Base-by-base conservation (phyloP, 2,888 invertebrate genomes). In the Halocaridina rubra region DNA sequence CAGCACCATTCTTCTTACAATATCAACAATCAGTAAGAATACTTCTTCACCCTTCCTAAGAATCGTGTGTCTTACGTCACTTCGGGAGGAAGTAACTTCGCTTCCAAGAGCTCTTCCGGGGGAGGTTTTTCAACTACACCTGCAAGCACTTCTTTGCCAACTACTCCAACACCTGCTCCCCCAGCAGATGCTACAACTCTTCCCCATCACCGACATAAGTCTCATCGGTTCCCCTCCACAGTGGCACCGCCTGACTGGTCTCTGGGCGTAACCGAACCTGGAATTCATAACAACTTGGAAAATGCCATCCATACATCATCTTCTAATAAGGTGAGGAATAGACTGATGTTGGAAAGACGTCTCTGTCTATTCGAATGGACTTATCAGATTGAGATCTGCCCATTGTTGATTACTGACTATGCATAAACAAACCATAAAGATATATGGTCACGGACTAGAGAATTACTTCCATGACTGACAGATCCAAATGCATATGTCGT, bases 41-140 rank as follows among this genome's bases (percentile, higher is more conserved):
- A n/a, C 13, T 29, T 5, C 3, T 19, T 46, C 30, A 19, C 30
- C 10, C 10, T 39, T 16, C 29, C 61, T n/a, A 59, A 84, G 82
- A 84, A 78, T 46, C 82, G 78, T 22, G 78, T 78, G 59, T 46
- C 82, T 5, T 78, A 72, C 59, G 69, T 80, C 22, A 80, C 80
- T 10, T 72, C 80, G 4, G 80, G 57, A 29, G 80, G 57, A 29
- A 53, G 72, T 1, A 80, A 27, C 22, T 39, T 72, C 59, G 61
- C 57, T n/a, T 32, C 74, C 13, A 80, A 27, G 16, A 19, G 46
- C 39, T 46, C 32, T 16, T n/a, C 61, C 13, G 67, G 59, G 13
- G 59, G 39, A 59, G 33, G 59, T 13, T 61, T 74, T 4, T 39
- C 74, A n/a, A 19, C 80, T 16, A 61, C 59, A 3, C 33, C 69